Percentiles rank a stretch among this genome's conserved stretches.
These are phyloP conservation scores for Scaptomyza montana DNA, from an alignment of 1,140 invertebrate genomes.

Conservation along the genomic window DNA sequence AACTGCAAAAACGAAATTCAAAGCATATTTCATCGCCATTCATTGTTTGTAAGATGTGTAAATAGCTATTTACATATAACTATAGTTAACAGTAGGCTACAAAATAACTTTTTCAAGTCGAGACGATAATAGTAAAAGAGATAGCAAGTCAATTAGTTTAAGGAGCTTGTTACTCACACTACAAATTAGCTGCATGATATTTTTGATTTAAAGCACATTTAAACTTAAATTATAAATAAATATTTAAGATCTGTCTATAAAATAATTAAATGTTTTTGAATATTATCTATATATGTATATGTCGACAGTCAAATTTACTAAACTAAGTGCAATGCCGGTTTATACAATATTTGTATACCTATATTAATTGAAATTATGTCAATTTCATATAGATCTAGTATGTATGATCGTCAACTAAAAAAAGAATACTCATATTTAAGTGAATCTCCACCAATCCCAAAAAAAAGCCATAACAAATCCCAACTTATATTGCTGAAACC, in stretches of 20 bases:
- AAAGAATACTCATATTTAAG: slow-evolving; percentile 68
- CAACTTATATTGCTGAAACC: slow-evolving; percentile 42
- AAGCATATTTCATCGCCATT: slow-evolving; percentile 47
- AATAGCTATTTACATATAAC: not conserved
- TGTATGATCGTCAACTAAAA: slow-evolving; percentile 40
- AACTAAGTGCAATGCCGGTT: slow-evolving; percentile 65
- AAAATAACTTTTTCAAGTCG: not conserved
- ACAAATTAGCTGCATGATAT: slow-evolving; percentile 1
- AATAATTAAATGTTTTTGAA: not conserved
- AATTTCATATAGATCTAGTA: slow-evolving; percentile 13
- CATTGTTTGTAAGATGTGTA: slow-evolving; percentile 34
- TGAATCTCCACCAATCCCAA: slow-evolving; percentile 37
- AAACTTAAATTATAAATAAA: too few species aligned
- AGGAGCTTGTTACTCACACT: slow-evolving; percentile 32
- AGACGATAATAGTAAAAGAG: not conserved
- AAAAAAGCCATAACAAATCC: slow-evolving; percentile 40
- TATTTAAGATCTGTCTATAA: not conserved
- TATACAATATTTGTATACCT: slow-evolving; percentile 74
- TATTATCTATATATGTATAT: not conserved
- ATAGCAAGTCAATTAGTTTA: slow-evolving; percentile 7
- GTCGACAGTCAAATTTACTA: slow-evolving; percentile 17
- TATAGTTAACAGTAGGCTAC: slow-evolving; percentile 18
- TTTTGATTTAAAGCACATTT: not conserved
- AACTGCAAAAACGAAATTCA: slow-evolving; percentile 10
- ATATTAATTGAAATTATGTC: slow-evolving; percentile 19